These are phyloP conservation scores for Pygocentrus nattereri DNA, from an alignment of 2,797 vertebrate species.

Conservation along the genomic window DNA sequence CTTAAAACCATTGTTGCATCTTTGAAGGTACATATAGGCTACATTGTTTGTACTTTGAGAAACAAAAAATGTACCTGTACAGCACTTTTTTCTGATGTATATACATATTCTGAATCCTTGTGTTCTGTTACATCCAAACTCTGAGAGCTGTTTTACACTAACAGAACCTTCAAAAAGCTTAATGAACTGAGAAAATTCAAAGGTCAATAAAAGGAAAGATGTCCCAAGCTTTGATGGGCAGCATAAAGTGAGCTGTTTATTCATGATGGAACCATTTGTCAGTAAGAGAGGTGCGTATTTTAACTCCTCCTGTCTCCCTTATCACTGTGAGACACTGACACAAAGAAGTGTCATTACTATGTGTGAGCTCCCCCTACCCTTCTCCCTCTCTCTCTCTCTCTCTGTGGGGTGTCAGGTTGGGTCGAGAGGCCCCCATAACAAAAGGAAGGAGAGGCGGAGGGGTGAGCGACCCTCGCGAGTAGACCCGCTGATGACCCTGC, in stretches of 20 bases:
- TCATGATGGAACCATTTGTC: not conserved
- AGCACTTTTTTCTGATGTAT: no score
- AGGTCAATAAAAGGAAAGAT: not conserved
- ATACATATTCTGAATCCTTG: no score
- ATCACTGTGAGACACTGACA: conserved; percentile 23
- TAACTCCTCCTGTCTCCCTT: not conserved
- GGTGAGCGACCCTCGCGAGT: conserved; percentile 72
- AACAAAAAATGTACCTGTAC: no score
- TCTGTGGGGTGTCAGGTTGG: conserved; percentile 1
- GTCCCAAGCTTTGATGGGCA: not conserved
- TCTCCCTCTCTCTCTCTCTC: conserved; percentile 34
- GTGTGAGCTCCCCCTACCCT: conserved; percentile 44
- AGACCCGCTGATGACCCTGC: conserved; percentile 80
- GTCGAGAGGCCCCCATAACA: conserved; percentile 64
- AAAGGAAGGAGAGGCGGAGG: conserved; percentile 73
- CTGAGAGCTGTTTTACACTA: not conserved
- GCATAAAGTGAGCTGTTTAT: not conserved
- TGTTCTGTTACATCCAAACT: no score
- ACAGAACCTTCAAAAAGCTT: not conserved
- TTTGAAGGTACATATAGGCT: no score
- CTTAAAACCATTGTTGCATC: no score
- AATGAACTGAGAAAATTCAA: not conserved
- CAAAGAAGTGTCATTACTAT: conserved; percentile 7
- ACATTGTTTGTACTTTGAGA: no score
- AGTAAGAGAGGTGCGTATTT: not conserved